Evolutionary conservation across 2,113 vertebrate genomes (phyloP).

Genomic region (Cettia cetti): DNA sequence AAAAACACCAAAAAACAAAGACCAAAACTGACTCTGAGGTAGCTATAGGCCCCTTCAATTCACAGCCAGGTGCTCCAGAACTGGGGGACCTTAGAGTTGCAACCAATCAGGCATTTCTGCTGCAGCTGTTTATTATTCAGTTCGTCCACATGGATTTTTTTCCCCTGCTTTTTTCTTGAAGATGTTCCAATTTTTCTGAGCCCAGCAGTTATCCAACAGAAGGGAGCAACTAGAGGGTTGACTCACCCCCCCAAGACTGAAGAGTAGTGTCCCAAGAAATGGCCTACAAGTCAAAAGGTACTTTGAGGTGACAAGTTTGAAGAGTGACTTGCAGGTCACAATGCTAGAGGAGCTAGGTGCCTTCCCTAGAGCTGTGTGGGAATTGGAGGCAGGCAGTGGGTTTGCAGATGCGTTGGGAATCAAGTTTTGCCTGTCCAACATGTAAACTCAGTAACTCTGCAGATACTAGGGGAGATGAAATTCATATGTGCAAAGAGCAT

Average conservation of each 20-base stretch:
- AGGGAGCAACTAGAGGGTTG: not conserved
- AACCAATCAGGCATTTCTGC: not conserved
- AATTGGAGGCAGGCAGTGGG: not conserved
- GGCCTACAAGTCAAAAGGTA: not conserved
- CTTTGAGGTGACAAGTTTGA: not conserved
- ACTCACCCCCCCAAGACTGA: not conserved
- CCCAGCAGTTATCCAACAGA: not conserved
- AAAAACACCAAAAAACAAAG: not conserved
- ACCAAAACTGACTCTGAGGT: not conserved
- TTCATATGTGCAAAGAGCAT: not conserved
- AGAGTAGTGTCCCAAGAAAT: not conserved
- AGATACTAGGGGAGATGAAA: not conserved
- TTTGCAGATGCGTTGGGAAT: not conserved
- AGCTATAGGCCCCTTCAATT: not conserved
- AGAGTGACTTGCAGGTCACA: not conserved
- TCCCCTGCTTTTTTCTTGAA: not conserved
- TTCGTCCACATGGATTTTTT: not conserved
- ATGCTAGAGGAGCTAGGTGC: not conserved
- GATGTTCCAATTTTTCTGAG: not conserved
- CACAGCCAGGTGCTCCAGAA: not conserved
- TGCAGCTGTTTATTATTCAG: not conserved
- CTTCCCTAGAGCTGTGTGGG: fast-evolving
- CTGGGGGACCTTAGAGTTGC: not conserved
- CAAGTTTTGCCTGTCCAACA: not conserved
- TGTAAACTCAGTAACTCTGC: not conserved